phyloP scores from a whole-genome alignment of 2,888 invertebrate genomes.

The Xylota segnis region DNA sequence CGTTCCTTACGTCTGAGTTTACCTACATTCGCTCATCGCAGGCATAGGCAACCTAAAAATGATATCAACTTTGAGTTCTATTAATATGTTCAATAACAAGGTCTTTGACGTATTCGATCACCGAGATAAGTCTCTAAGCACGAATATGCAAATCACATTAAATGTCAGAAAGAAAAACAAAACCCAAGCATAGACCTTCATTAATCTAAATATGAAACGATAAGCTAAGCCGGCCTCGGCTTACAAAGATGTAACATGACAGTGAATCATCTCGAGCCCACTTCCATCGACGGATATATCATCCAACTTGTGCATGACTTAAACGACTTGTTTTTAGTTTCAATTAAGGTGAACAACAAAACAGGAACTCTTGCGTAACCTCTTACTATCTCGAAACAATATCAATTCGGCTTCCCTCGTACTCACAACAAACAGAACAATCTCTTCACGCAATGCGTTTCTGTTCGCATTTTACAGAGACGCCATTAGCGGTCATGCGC shows the following conservation, averaged over 20 bases:
- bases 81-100: constrained; percentile 13
- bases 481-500: not conserved
- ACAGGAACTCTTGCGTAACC: not conserved
- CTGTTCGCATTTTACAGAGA: constrained; percentile 8
- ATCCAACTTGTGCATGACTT: not conserved
- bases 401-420: not conserved
- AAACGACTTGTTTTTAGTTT: not conserved
- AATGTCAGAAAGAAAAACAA: constrained; percentile 35
- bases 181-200: constrained; percentile 21
- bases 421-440: constrained; percentile 28
- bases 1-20: too few species aligned
- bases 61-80: not conserved
- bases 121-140: constrained; percentile 18
- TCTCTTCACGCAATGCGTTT: constrained; percentile 44
- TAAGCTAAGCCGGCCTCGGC: not conserved
- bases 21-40: too few species aligned
- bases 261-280: not conserved
- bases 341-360: not conserved
- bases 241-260: constrained; percentile 13
- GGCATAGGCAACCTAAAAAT: too few species aligned
- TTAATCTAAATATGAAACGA: constrained; percentile 3
- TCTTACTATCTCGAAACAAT: not conserved
- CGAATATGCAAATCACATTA: constrained; percentile 47
- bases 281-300: not conserved
- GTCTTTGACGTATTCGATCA: not conserved